Percentiles rank a stretch among this genome's conserved stretches.
Evolutionary conservation across 2,888 invertebrate genomes (phyloP).

Genomic region (Aphrophora alni): DNA sequence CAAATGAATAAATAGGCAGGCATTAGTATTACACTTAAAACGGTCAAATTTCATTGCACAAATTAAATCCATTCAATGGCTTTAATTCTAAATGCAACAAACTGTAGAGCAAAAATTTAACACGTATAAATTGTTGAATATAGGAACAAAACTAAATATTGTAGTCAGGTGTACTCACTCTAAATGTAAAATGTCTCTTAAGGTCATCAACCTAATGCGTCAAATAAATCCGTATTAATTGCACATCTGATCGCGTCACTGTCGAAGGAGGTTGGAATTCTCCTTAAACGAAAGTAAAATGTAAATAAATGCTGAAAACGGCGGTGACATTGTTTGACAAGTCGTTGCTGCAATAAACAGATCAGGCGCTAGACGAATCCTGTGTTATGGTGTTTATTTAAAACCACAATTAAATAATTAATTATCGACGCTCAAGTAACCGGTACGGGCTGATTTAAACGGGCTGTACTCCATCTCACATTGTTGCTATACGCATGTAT

Average conservation of each 20-base stretch:
- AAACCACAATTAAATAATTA: slow-evolving; percentile 39
- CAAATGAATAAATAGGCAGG: no score
- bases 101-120: no score
- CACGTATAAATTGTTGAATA: no score
- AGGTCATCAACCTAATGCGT: background rate
- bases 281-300: background rate
- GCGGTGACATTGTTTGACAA: background rate
- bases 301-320: background rate
- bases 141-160: no score
- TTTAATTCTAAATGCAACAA: no score
- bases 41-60: no score
- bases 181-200: background rate
- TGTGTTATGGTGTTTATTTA: slow-evolving; percentile 27
- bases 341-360: background rate
- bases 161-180: no score
- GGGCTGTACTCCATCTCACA: background rate
- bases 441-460: background rate
- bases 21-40: no score
- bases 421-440: background rate
- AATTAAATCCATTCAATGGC: no score
- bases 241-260: no score
- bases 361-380: background rate
- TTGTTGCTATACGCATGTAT: background rate
- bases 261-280: background rate
- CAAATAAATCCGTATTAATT: slow-evolving; percentile 2